phyloP scores from a whole-genome alignment of 92 coral and sea anemone genomes.

The Porites lobata region DNA sequence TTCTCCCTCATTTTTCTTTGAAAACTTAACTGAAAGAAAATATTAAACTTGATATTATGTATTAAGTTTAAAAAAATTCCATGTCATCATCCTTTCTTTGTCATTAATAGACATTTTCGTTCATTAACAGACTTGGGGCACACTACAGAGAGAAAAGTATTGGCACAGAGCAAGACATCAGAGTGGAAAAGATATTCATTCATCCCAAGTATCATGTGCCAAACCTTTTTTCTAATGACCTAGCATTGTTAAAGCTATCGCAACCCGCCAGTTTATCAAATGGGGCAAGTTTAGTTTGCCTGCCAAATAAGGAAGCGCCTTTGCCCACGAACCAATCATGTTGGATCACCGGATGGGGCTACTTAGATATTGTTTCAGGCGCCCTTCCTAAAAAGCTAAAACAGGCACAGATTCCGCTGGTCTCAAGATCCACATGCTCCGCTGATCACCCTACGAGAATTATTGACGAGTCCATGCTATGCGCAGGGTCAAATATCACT shows the following conservation, averaged over 20 bases:
- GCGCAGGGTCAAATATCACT: slow-evolving; percentile 62
- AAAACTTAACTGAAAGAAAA: no score
- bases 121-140: slow-evolving; percentile 57
- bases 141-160: slow-evolving; percentile 36
- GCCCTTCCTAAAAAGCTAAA: slow-evolving; percentile 55
- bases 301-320: slow-evolving; percentile 44
- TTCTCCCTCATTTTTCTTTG: no score
- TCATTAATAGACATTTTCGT: neutral
- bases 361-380: slow-evolving; percentile 37
- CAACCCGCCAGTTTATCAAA: slow-evolving; percentile 47
- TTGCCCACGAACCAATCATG: slow-evolving; percentile 35
- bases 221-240: slow-evolving; percentile 60
- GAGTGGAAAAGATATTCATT: slow-evolving; percentile 45
- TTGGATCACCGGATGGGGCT: slow-evolving; percentile 70
- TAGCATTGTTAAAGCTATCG: slow-evolving; percentile 65
- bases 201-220: slow-evolving; percentile 57
- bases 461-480: slow-evolving; percentile 78
- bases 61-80: no score
- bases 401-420: slow-evolving; percentile 69
- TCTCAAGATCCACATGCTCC: slow-evolving; percentile 56
- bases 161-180: slow-evolving; percentile 57
- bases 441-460: slow-evolving; percentile 45
- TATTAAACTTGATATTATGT: no score
- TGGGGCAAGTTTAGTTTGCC: slow-evolving; percentile 52
- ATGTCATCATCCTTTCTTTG: neutral